Evolutionary conservation across 2,888 invertebrate genomes (phyloP), one percentile per base, ranked within the genome.

Genomic region (Heliconius ismenius): DNA sequence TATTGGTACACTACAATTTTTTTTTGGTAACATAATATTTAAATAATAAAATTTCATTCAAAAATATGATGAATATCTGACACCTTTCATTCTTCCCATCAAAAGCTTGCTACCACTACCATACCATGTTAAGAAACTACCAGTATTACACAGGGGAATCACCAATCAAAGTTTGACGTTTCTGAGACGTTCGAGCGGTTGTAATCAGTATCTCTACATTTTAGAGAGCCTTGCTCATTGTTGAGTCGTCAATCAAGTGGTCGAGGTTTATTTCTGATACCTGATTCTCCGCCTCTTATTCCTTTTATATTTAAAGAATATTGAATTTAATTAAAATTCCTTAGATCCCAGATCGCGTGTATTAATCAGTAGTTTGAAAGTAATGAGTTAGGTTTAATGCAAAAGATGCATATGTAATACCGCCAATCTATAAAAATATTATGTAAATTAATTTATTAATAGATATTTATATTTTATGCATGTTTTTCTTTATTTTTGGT

Each of bases 131-230:
- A 83, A 83, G 80, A 84, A 85, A 89, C 93, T 94, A 92, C 93
- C 87, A 87, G 94, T 93, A 91, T 93, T 94, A 94, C 94, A 93
- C 93, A 92, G 92, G 94, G 94, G 94, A 92, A 90, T 89, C 86
- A 93, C 93, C 93, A 91, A 94, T 94, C 93, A 93, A 89, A 89
- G 69, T 83, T 87, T 92, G 93, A 93, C 92, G 89, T 91, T 88
- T 92, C 88, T 87, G 90, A 92, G 89, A 89, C 87, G 86, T 85
- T 83, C 84, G 83, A 86, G 86, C 87, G 84, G 84, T 84, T 81
- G 84, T 83, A 86, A 84, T 90, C 87, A 87, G 91, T 92, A 92
- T 88, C 87, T 88, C 85, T 88, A 84, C 84, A 80, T 83, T 83
- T 83, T 82, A 83, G 86, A 86, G 82, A 83, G 82, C 83, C 84